Percentiles rank a stretch among this genome's conserved stretches.
Evolutionary conservation across 2,888 invertebrate genomes (phyloP).

Genomic region (Listrodromus nycthemerus): DNA sequence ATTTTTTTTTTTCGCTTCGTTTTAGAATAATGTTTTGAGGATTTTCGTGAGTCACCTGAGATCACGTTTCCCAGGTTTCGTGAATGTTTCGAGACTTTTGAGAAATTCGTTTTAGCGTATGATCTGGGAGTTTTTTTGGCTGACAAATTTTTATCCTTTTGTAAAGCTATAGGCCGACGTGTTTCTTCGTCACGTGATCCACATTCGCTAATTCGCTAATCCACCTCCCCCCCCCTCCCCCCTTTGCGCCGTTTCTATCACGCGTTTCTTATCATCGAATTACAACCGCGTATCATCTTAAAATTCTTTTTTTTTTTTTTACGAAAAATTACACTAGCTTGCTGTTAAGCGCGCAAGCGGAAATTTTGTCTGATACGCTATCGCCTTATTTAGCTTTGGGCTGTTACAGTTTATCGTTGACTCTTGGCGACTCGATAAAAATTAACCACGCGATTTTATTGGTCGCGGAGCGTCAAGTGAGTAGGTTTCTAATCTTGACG

Average conservation of each 20-base stretch:
- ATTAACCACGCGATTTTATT: neutral
- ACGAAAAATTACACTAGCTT: neutral
- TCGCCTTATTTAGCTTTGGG: conserved; percentile 5
- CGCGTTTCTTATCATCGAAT: neutral
- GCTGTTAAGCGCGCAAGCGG: neutral
- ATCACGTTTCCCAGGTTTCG: too few species aligned
- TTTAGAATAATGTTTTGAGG: too few species aligned
- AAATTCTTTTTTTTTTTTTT: neutral
- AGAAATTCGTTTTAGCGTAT: too few species aligned
- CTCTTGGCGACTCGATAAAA: neutral
- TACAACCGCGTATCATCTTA: neutral
- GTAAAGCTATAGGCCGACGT: too few species aligned
- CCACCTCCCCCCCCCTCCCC: neutral
- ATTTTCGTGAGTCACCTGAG: too few species aligned
- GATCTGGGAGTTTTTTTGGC: too few species aligned
- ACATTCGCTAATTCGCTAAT: neutral
- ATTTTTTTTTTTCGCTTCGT: too few species aligned
- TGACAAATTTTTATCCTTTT: too few species aligned
- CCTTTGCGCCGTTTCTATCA: neutral
- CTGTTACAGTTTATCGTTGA: neutral
- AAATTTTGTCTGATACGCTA: neutral
- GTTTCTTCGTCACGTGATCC: neutral
- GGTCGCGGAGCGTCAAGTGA: neutral
- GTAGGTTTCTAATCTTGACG: neutral
- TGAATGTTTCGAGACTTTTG: too few species aligned